Conservation (phyloP, 2,797 vertebrate genomes). For the Xenopus petersii region DNA sequence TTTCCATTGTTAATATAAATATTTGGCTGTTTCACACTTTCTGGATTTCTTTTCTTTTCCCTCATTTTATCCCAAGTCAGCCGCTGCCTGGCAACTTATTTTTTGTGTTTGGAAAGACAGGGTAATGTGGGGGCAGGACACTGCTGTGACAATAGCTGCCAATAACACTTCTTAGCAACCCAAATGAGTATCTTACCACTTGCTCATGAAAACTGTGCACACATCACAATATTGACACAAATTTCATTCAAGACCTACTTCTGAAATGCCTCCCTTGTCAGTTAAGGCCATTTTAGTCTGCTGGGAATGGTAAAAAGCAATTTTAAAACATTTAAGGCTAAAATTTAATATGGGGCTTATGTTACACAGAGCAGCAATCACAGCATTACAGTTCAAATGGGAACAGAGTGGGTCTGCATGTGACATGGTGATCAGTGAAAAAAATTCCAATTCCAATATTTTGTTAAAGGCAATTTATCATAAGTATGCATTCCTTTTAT, state of each 20-base stretch:
- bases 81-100: slow-evolving; percentile 66
- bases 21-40: slow-evolving; percentile 34
- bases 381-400: no score
- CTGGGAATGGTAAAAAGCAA: neutral
- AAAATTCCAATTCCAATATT: no score
- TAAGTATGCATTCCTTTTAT: no score
- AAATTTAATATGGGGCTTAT: no score
- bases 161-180: slow-evolving; percentile 63
- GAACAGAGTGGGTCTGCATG: no score
- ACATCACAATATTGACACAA: slow-evolving; percentile 35
- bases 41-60: neutral
- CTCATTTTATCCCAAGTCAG: slow-evolving; percentile 55
- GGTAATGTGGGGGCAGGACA: slow-evolving; percentile 53
- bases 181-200: slow-evolving; percentile 11
- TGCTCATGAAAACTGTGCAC: slow-evolving; percentile 44
- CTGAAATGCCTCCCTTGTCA: neutral
- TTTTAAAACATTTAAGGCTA: no score
- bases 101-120: slow-evolving; percentile 52
- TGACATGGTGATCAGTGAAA: no score
- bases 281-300: neutral
- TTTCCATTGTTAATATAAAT: slow-evolving; percentile 35
- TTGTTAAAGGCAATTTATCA: no score
- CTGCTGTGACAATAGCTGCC: slow-evolving; percentile 48
- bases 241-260: slow-evolving; percentile 1
- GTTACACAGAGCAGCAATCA: no score